Percentiles rank a stretch among this genome's conserved stretches.
phyloP scores from a whole-genome alignment of 2,113 vertebrate genomes.

The Echinops telfairi region DNA sequence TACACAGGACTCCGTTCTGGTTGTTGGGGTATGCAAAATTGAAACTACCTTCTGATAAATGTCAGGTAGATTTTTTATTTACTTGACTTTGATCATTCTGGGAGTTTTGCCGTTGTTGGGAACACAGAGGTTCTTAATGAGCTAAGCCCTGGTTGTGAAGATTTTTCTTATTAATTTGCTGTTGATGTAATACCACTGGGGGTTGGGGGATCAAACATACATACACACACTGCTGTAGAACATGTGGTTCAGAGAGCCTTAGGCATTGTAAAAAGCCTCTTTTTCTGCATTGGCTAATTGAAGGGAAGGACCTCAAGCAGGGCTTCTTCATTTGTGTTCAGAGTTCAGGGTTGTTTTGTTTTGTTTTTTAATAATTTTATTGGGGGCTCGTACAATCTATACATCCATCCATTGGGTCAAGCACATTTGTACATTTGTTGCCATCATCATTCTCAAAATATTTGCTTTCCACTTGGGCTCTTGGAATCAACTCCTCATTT shows the following conservation, averaged over 20 bases:
- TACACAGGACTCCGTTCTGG: slow-evolving; percentile 81
- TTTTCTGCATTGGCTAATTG: slow-evolving; percentile 46
- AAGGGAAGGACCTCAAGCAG: slow-evolving; percentile 46
- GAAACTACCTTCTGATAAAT: slow-evolving; percentile 81
- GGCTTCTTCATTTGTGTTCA: slow-evolving; percentile 65
- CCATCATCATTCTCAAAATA: no score
- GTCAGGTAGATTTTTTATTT: slow-evolving; percentile 83
- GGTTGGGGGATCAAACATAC: not conserved
- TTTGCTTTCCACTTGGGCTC: no score
- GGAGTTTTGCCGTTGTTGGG: slow-evolving; percentile 60
- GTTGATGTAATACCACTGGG: slow-evolving; percentile 47
- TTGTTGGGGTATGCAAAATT: slow-evolving; percentile 78
- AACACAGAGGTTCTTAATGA: slow-evolving; percentile 79
- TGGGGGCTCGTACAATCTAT: no score
- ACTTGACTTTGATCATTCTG: slow-evolving; percentile 80
- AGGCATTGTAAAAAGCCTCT: slow-evolving; percentile 52
- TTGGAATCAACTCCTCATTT: no score
- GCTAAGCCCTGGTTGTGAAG: slow-evolving; percentile 75
- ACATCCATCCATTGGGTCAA: no score
- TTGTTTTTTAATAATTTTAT: no score
- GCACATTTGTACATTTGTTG: no score
- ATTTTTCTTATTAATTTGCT: slow-evolving; percentile 76
- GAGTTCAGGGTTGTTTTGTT: slow-evolving; percentile 11
- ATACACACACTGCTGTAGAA: slow-evolving; percentile 31
- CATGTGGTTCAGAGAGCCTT: slow-evolving; percentile 45